phyloP scores from a whole-genome alignment of 2,888 invertebrate species.

The Agrotis segetum region DNA sequence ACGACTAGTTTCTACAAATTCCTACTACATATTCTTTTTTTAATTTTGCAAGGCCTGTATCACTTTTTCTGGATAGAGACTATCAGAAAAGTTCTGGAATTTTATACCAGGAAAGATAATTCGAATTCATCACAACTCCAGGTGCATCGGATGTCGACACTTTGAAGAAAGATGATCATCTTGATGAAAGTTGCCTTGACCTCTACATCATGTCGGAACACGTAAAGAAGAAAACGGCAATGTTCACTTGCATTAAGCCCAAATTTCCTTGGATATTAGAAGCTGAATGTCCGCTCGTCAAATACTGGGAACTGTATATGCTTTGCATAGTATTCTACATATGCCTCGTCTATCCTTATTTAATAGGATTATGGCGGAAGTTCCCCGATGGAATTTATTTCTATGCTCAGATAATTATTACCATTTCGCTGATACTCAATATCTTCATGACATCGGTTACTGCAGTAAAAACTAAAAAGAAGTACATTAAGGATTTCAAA shows the following conservation, averaged over 20 bases:
- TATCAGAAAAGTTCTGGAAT: background rate
- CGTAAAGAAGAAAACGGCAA: constrained; percentile 79
- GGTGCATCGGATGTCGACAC: constrained; percentile 78
- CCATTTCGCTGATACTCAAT: constrained; percentile 83
- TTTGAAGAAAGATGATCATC: constrained; percentile 77
- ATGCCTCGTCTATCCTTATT: constrained; percentile 87
- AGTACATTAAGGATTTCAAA: constrained; percentile 78
- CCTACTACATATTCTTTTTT: background rate
- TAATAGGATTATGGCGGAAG: constrained; percentile 81
- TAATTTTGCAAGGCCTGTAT: background rate
- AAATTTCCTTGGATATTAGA: constrained; percentile 89
- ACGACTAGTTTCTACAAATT: no score
- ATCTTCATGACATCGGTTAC: constrained; percentile 84
- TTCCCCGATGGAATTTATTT: constrained; percentile 83
- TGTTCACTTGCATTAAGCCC: constrained; percentile 82
- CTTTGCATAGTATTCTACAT: constrained; percentile 82
- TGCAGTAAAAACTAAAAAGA: constrained; percentile 87
- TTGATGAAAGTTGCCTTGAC: constrained; percentile 84
- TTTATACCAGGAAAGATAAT: background rate
- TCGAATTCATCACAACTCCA: constrained; percentile 56
- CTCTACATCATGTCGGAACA: constrained; percentile 87
- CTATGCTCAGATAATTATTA: constrained; percentile 81
- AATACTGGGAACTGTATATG: constrained; percentile 88
- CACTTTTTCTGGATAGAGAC: background rate
- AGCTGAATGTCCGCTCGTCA: constrained; percentile 83